Evolutionary conservation across 2,113 vertebrate genomes (phyloP).

Genomic region (Ardeotis arabs): DNA sequence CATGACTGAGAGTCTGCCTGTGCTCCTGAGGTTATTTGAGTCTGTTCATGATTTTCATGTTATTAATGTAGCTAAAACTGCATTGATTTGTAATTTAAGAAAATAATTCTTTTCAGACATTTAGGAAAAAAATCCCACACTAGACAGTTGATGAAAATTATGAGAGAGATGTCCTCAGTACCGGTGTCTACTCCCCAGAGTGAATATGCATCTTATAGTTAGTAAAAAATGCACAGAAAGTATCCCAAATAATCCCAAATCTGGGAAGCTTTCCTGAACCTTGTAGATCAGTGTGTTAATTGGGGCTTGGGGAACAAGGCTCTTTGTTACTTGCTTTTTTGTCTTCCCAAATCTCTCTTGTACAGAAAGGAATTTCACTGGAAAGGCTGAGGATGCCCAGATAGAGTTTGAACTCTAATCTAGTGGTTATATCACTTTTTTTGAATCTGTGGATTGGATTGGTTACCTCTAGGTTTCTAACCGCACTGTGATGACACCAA

Average conservation of each 20-base stretch:
- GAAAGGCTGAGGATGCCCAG: neutral
- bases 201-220: neutral
- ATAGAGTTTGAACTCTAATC: neutral
- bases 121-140: rapidly evolving
- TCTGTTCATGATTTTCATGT: neutral
- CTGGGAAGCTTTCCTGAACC: neutral
- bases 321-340: neutral
- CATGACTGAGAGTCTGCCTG: neutral
- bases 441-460: neutral
- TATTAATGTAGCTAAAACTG: neutral
- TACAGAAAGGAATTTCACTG: neutral
- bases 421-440: neutral
- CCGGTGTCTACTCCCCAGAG: neutral
- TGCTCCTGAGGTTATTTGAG: neutral
- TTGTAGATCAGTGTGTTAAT: neutral
- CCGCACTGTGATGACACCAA: rapidly evolving
- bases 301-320: neutral
- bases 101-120: rapidly evolving
- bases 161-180: neutral
- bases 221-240: neutral
- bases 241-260: neutral
- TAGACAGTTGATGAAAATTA: neutral
- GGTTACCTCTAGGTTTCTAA: neutral
- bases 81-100: neutral
- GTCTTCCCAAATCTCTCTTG: neutral